Evolutionary conservation across 2,113 vertebrate species (phyloP), one percentile per base, ranked within the genome.

Genomic region (Corythaixoides concolor): DNA sequence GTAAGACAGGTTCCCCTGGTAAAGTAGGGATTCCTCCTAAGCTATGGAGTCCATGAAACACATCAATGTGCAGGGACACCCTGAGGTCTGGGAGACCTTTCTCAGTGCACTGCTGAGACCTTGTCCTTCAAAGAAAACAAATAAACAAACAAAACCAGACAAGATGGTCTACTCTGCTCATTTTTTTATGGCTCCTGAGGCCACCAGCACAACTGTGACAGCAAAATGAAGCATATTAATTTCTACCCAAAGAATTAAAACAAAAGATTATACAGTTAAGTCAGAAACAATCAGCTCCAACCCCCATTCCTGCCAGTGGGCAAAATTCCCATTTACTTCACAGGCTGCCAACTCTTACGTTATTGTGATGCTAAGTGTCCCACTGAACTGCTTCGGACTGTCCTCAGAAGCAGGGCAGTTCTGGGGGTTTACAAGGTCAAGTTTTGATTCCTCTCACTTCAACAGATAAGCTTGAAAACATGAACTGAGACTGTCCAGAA

Each of bases 131-230:
- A 66, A 74, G 22, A 85, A 50, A 82, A 9, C 7, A 63, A 84
- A 30, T 5, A 35, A 75, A 20, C 11, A 45, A 33, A 52, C 43
- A 73, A 53, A 30, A 53, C 6, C 10, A 63, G 50, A 60, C 24
- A 87, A 27, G 30, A 45, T 7, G 9, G 24, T 23, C 27, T 43
- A n/a, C 17, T 20, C 22, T 24, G 8, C 37, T 81, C 32, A 62
- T 15, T 41, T 66, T 50, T 66, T 80, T 14, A 62, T 10, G 17
- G 41, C 27, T 89, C 35, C 47, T 70, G 64, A 78, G n/a, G 24
- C 47, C 39, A 85, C 32, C 41, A 78, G 35, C 50, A 50, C 0
- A 0, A 81, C 24, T 0, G 0, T 21, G 15, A 52, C 49, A 91
- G 50, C 19, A 85, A 85, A 87, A 74, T 5, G 28, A 90, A 77